A percentile compares a stretch with the other conserved stretches of the same genome.
phyloP scores from a whole-genome alignment of 2,113 vertebrate genomes.

The Rhinoderma darwinii region DNA sequence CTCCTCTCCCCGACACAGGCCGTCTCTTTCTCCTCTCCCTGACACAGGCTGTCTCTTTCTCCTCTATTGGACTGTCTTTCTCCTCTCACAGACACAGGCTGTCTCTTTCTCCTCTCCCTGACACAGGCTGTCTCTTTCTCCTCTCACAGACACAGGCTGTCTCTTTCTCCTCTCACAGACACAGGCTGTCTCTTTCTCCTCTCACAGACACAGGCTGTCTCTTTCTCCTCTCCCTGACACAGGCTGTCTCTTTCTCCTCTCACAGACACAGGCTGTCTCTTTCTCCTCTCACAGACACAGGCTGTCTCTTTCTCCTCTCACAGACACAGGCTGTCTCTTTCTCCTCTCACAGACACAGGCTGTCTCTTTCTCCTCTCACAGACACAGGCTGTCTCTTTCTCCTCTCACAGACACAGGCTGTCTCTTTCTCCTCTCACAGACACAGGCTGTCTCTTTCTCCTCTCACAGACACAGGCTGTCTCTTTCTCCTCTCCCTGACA shows the following conservation, averaged over 20 bases:
- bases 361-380: neutral
- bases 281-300: no score
- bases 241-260: slow-evolving; percentile 30
- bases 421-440: neutral
- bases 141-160: no score
- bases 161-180: neutral
- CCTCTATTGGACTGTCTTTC: no score
- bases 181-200: neutral
- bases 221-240: neutral
- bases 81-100: neutral
- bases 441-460: neutral
- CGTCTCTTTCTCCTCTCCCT: neutral
- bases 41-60: no score
- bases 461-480: slow-evolving; percentile 24
- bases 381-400: neutral
- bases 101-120: neutral
- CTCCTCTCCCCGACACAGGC: no score
- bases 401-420: neutral
- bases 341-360: neutral
- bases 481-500: neutral
- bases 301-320: neutral
- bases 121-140: neutral
- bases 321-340: no score
- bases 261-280: no score
- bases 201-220: neutral